Conservation (phyloP, 2,113 vertebrate genomes). For the Nannospalax galili region DNA sequence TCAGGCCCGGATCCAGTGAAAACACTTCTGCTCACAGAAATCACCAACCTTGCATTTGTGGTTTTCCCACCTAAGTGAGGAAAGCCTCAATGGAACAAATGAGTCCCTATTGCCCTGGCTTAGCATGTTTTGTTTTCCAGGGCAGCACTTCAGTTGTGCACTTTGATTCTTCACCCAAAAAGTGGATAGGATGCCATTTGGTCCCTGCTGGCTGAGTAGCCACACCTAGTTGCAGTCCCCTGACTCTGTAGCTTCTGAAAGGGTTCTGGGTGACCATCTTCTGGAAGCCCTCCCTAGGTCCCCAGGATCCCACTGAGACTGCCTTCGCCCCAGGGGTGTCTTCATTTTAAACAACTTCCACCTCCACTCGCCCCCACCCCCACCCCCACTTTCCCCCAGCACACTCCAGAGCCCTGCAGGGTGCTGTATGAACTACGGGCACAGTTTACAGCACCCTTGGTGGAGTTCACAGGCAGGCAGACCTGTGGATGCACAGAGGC, state of each 20-base stretch:
- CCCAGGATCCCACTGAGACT: neutral
- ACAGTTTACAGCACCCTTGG: neutral
- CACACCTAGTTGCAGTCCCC: accelerated
- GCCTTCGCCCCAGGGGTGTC: neutral
- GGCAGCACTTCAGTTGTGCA: neutral
- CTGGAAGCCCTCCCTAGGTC: neutral
- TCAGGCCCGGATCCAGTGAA: neutral
- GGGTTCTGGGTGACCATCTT: neutral
- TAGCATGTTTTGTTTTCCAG: neutral
- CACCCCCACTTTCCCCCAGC: no score
- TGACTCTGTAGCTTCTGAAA: neutral
- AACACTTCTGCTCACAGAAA: neutral
- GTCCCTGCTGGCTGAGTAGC: neutral
- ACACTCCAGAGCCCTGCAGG: neutral
- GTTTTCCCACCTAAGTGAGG: neutral
- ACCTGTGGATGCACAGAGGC: neutral
- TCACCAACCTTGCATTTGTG: neutral
- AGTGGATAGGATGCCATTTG: neutral
- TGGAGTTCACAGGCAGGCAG: neutral
- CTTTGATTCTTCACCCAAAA: neutral
- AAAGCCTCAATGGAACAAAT: neutral
- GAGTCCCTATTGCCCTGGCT: neutral
- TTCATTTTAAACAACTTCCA: neutral
- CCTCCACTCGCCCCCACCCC: no score
- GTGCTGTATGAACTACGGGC: accelerated